phyloP scores from a whole-genome alignment of 2,113 vertebrate species.

The Dermatemys mawii region DNA sequence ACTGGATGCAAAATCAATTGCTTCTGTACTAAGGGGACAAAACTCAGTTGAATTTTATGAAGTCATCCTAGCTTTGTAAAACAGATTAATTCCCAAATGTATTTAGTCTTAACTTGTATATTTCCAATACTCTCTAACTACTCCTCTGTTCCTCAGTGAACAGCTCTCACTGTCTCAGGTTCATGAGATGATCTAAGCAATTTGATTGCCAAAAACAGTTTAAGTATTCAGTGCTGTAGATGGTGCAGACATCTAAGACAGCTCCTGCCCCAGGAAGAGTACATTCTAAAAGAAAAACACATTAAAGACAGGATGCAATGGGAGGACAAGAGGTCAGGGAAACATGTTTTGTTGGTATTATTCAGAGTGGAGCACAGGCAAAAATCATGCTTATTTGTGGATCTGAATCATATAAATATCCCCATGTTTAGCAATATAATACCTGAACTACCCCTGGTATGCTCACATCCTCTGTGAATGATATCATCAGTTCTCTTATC shows the following conservation, averaged over 20 bases:
- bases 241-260: neutral
- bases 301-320: neutral
- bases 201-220: neutral
- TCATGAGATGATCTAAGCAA: neutral
- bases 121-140: slow-evolving; percentile 31
- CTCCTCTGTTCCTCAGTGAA: neutral
- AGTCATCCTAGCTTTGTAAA: slow-evolving; percentile 28
- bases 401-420: neutral
- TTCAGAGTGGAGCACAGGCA: neutral
- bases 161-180: neutral
- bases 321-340: neutral
- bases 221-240: neutral
- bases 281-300: neutral
- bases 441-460: neutral
- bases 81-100: neutral
- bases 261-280: neutral
- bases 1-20: neutral
- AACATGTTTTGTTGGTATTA: neutral
- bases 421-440: neutral
- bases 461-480: neutral
- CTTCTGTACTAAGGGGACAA: neutral
- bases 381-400: neutral
- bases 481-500: neutral
- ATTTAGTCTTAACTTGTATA: neutral
- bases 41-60: slow-evolving; percentile 26